Base-by-base conservation (phyloP, 2,888 invertebrate genomes). In the Troides helena region DNA sequence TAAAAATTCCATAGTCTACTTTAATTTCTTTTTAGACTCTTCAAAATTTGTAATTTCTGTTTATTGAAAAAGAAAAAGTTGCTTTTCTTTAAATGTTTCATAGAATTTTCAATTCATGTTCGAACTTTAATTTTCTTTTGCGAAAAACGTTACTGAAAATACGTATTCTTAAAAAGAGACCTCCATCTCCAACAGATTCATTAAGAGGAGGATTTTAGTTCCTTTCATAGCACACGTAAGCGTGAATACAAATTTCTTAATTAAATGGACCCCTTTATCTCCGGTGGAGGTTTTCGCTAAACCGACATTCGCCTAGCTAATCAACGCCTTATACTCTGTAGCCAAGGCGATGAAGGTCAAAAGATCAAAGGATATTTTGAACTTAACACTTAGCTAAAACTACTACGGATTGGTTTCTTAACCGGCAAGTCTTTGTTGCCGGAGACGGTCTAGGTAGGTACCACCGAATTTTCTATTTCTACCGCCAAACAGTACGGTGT, bases 211-310 rank as follows among this genome's bases (percentile, higher is more conserved):
- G 61, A 65, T 60, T 65, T 56, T 62, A 59, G 68, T 63, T 53
- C 50, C 64, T 64, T 65, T 60, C 69, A 65, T 60, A 69, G 53
- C 65, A 61, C 69, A 65, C 60, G 69, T 60, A 69, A 69, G 61
- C 43, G 21, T 69, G 65, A 61, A 65, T 65, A 65, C 56, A 65
- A 64, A 69, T 69, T 64, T 25, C 60, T 65, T 69, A 69, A 69
- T 69, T 64, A 69, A 69, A 69, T 65, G 60, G 65, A 61, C 63
- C 61, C 65, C 61, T 69, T 69, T 65, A 69, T 69, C 64, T 61
- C 53, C 25, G 21, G 17, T 59, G 62, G 68, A 23, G 59, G 39
- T 59, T 43, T 17, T 5, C 65, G 56, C 53, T 60, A 61, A 68
- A 59, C 68, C 63, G 18, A 64, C 68, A 68, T 68, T 59, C 63